Evolutionary conservation across 2,113 vertebrate species (phyloP).

Genomic region (Lamprologus tigripictilis): DNA sequence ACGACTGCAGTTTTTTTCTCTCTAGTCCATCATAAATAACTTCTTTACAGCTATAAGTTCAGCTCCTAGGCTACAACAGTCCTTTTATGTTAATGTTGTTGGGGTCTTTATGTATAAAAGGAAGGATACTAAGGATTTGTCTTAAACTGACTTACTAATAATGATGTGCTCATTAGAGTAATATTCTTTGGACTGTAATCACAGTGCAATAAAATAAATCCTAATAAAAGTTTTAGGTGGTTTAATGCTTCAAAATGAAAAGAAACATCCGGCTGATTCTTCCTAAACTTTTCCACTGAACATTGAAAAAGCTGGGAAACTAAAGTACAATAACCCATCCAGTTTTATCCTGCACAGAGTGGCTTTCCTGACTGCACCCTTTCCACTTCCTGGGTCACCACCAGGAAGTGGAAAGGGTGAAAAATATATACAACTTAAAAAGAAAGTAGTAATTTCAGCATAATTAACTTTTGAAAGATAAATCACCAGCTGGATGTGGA

Average conservation of each 20-base stretch:
- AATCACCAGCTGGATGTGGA: not conserved
- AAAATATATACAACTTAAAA: not conserved
- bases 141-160: not conserved
- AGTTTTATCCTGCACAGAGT: not conserved
- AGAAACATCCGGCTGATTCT: not conserved
- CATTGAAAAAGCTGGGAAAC: not conserved
- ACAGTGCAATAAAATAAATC: not conserved
- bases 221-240: not conserved
- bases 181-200: not conserved
- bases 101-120: not conserved
- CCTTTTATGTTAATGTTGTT: not conserved
- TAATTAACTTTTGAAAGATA: not conserved
- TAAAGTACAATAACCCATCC: not conserved
- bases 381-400: not conserved
- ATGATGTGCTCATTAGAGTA: not conserved
- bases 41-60: not conserved
- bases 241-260: not conserved
- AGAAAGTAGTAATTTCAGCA: not conserved
- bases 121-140: not conserved
- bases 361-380: not conserved
- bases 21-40: not conserved
- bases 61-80: not conserved
- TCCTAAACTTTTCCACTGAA: not conserved
- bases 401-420: not conserved
- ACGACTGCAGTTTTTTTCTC: not conserved